Conservation (phyloP, 2,888 invertebrate genomes). For the Lasioglossum lativentre region DNA sequence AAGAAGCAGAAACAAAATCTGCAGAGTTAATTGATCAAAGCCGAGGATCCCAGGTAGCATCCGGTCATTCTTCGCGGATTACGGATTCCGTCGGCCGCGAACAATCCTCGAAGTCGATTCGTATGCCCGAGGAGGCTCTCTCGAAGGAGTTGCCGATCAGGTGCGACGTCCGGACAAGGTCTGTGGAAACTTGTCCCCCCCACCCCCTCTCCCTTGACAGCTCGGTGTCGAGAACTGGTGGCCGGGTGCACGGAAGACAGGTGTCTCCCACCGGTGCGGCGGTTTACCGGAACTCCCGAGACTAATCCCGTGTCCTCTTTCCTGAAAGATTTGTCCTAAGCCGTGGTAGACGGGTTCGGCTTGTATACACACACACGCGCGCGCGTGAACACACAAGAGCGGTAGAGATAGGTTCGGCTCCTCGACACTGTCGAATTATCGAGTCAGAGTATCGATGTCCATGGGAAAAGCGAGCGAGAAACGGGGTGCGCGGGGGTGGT, state of each 20-base stretch:
- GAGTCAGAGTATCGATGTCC: constrained; percentile 44
- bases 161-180: constrained; percentile 1
- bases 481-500: neutral
- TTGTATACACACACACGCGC: neutral
- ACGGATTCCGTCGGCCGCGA: neutral
- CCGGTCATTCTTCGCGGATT: neutral
- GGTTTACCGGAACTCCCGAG: constrained; percentile 10
- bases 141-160: constrained; percentile 4
- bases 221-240: neutral
- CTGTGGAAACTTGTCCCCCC: neutral
- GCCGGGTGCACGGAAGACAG: constrained; percentile 1
- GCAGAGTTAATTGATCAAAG: no score
- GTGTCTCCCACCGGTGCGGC: neutral
- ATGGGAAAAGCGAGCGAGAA: neutral
- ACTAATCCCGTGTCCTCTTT: constrained; percentile 32
- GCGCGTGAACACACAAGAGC: neutral
- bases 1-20: no score
- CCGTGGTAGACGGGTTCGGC: constrained; percentile 4
- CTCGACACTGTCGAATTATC: constrained; percentile 53
- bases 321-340: constrained; percentile 12
- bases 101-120: neutral
- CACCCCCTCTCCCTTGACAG: neutral
- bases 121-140: neutral
- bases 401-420: neutral
- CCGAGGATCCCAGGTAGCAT: neutral